Evolutionary conservation across 2,888 invertebrate species (phyloP).

Genomic region (Limnephilus lunatus): DNA sequence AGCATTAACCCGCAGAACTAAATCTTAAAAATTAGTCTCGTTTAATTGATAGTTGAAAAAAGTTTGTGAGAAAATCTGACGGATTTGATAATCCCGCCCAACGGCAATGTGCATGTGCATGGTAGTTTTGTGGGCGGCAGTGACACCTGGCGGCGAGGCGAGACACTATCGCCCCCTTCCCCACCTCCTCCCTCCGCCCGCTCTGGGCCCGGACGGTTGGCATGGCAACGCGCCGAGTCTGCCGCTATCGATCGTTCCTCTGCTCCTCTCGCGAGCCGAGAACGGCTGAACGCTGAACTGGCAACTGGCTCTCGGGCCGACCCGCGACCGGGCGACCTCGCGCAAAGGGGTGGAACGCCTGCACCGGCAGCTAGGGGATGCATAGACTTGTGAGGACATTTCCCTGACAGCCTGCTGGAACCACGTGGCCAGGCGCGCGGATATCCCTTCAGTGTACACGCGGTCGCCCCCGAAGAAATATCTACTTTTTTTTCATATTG

Average conservation of each 20-base stretch:
- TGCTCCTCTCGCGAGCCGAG: conserved; percentile 39
- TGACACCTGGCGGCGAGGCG: conserved; percentile 54
- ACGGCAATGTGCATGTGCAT: neutral
- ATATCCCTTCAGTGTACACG: conserved; percentile 44
- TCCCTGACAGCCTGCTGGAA: neutral
- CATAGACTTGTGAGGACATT: neutral
- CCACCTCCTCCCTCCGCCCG: conserved; percentile 16
- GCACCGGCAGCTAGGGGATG: neutral
- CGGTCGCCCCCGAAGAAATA: conserved; percentile 26
- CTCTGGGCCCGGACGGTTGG: conserved; percentile 59
- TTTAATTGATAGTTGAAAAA: neutral
- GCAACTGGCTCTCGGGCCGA: neutral
- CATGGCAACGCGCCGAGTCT: conserved; percentile 65
- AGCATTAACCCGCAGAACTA: no score
- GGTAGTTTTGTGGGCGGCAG: conserved; percentile 2
- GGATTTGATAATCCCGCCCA: conserved; percentile 36
- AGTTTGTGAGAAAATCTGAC: neutral
- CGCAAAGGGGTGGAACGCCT: conserved; percentile 16
- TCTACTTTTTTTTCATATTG: neutral
- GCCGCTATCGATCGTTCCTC: conserved; percentile 64
- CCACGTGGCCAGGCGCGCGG: conserved; percentile 29
- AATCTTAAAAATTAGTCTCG: neutral
- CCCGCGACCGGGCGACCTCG: conserved; percentile 29
- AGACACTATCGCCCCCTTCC: conserved; percentile 35
- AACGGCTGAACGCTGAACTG: conserved; percentile 10